Evolutionary conservation across 2,888 invertebrate genomes (phyloP), one percentile per base, ranked within the genome.

Genomic region (Leptopterna dolabrata): DNA sequence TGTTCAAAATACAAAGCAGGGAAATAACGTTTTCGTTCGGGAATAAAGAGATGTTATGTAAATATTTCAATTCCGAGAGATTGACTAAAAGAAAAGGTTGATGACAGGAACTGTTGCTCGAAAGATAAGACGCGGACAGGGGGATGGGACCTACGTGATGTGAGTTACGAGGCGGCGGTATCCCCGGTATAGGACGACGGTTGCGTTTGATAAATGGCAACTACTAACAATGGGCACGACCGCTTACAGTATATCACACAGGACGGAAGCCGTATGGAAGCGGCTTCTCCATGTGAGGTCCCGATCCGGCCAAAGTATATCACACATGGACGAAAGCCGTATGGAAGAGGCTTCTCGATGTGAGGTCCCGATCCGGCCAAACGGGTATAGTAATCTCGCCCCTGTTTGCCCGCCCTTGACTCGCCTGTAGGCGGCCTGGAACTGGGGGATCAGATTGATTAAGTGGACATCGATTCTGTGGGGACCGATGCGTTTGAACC

Each of bases 201-300:
- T 43, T 45, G 45, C 27, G 78, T 45, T 78, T 78, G 78, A 78
- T 78, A 24, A 78, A 78, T 45, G 78, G 78, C 45, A 78, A 24
- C 78, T 78, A 78, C 78, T 78, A 78, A 78, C 78, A 78, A 78
- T 78, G 78, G 78, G 45, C 24, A 78, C 78, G n/a, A 78, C n/a
- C 78, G 41, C 45, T 78, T 78, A 78, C 78, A 78, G 43, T 78
- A 78, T 78, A 78, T 78, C 78, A 78, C 41, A 0, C 7, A 27
- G 78, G 63, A 24, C 24, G 63, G 24, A 63, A 63, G 63, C 24
- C 63, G 24, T 63, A 63, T 27, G 24, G 63, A 63, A 63, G 63
- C 63, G 9, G 63, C 63, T 63, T 63, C 63, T 27, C 24, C 9
- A 63, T 63, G 63, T 63, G 63, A 1, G 63, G 63, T 9, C 19